phyloP scores from a whole-genome alignment of 1,140 invertebrate species.

The Drosophila pseudoananassae region DNA sequence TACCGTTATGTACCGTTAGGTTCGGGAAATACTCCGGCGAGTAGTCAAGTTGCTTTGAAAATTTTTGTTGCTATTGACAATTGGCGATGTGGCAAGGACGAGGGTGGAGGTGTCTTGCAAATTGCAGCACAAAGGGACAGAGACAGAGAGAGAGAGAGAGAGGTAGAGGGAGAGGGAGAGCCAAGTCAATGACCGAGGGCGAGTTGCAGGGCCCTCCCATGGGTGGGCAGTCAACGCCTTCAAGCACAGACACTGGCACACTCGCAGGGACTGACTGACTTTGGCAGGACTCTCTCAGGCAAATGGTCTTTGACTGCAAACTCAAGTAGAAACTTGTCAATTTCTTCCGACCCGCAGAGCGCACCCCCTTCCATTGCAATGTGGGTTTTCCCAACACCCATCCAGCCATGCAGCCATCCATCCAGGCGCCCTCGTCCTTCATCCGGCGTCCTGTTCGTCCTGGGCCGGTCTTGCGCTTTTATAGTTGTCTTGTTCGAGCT shows the following conservation, averaged over 20 bases:
- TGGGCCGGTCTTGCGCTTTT: constrained; percentile 54
- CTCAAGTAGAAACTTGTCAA: constrained; percentile 79
- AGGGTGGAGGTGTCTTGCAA: constrained; percentile 36
- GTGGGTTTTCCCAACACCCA: background rate
- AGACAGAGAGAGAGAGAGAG: background rate
- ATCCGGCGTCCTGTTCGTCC: background rate
- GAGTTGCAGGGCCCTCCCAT: constrained; percentile 13
- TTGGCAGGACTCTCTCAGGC: constrained; percentile 19
- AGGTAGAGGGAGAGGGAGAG: constrained; percentile 9
- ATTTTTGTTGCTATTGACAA: constrained; percentile 77
- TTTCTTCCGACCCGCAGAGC: constrained; percentile 46
- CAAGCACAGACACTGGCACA: background rate
- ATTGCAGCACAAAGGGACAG: constrained; percentile 55
- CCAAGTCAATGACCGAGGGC: constrained; percentile 71
- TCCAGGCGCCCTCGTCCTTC: constrained; percentile 14
- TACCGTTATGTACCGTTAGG: constrained; percentile 15
- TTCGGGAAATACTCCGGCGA: constrained; percentile 30
- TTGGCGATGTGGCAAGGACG: constrained; percentile 27
- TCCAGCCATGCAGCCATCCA: constrained; percentile 14
- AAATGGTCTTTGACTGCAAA: constrained; percentile 75
- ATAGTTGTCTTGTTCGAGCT: constrained; percentile 68
- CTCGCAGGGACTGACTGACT: background rate
- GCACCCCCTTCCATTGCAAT: too few species aligned
- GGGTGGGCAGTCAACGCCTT: background rate
- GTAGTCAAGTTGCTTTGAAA: constrained; percentile 49